Evolutionary conservation across 2,797 vertebrate species (phyloP), one percentile per base, ranked within the genome.

Genomic region (Halcyon badia): DNA sequence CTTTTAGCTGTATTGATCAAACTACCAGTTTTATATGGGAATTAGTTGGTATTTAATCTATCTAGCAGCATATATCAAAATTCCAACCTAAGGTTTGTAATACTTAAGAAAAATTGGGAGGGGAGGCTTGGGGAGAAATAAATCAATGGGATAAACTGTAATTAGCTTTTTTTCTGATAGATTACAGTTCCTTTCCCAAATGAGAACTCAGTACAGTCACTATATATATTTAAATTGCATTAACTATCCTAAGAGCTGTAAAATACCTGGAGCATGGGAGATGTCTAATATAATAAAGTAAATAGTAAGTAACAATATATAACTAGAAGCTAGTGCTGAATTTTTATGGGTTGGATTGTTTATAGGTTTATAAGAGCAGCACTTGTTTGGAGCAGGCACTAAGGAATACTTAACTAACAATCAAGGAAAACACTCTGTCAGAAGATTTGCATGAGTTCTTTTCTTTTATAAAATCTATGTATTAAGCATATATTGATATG

Each of bases 1-100:
- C 71, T 95, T 92, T 95, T 91, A 89, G 46, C 52, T 58, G 48
- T 95, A 96, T 96, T 96, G 87, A 96, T 94, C 91, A 94, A 94
- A 84, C 75, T 87, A 94, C 71, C 28, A 56, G 64, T 91, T 91
- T 96, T 87, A 91, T 91, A 83, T 33, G 82, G 82, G 84, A 91
- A 92, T 94, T 96, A 92, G 78, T 66, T 91, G 78, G 64, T 91
- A 84, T 95, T 96, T 96, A 95, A 94, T 94, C 81, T 92, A 89
- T 94, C 91, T 85, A 85, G 71, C 15, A 91, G 60, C 26, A 52
- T 91, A 91, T 83, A 89, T 92, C 64, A 97, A 92, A 95, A 92
- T 94, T 92, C 96, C 71, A 92, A 89, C 64, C 42, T 70, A 41
- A 87, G 46, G 60, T 93, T 94, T 92, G 44, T 91, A 86, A 81